Evolutionary conservation across 37 sponge, comb jelly and placozoan genomes (phyloP), one percentile per base, ranked within the genome.

Genomic region (Amphimedon queenslandica): DNA sequence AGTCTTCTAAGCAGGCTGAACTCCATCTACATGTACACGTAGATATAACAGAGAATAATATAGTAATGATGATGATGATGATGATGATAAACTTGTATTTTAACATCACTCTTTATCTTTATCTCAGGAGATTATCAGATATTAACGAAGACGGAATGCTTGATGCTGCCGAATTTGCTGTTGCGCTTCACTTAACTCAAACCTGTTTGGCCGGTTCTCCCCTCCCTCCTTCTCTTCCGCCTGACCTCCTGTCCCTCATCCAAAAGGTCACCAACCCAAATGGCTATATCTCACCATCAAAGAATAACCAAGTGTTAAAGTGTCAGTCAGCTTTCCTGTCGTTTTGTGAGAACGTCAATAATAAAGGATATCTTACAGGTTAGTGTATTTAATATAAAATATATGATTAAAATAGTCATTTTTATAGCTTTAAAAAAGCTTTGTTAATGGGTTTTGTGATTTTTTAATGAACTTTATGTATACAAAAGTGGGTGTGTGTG

Each of bases 171-270:
- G 87, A 86, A 43, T 86, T 80, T 56, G 36, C 65, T 64, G 72
- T 86, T 13, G 87, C 87, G 21, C 78, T 86, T 75, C 65, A 55
- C 55, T 65, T 86, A 6, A 40, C 74, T 41, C 76, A 80, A 6
- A 71, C 20, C 0, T 23, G 5, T 20, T 71, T 80, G n/a, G 40
- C 0, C 3, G 81, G 76, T 21, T 16, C 1, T 1, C 57, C 41
- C 21, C 60, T 40, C 41, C 87, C 81, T 43, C 8, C 71, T 42
- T 11, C 53, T 51, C 72, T 80, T 41, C 76, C 77, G 31, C 43
- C 67, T 39, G 33, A 24, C 10, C 58, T 57, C 43, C 53, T 8
- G 8, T 47, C 53, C 53, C 13, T 47, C 8, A 8, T 47, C 13
- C 13, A 47, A 47, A 60, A 60, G 28, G 28, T 60, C 5, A 60